phyloP scores from a whole-genome alignment of 2,888 invertebrate genomes.

The Spilarctia lutea region DNA sequence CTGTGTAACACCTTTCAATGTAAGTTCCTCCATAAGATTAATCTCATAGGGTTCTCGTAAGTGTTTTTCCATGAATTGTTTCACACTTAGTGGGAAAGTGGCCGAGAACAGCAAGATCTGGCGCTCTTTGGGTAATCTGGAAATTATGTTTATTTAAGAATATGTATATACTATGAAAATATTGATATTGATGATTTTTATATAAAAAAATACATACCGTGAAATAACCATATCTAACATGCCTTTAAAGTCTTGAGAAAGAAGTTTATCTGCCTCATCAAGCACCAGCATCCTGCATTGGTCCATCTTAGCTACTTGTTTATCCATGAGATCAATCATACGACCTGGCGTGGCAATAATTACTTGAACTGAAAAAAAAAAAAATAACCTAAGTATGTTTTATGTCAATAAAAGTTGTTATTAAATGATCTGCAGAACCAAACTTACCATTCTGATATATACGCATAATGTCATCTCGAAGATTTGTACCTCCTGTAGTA shows the following conservation, averaged over 20 bases:
- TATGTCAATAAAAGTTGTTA: background rate
- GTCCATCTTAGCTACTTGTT: conserved; percentile 97
- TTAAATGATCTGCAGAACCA: background rate
- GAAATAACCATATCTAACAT: conserved; percentile 99
- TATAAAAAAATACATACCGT: conserved; percentile 60
- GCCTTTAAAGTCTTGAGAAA: conserved; percentile 99
- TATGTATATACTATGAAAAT: background rate
- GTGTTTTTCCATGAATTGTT: conserved; percentile 99
- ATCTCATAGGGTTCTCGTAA: conserved; percentile 99
- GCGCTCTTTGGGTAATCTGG: conserved; percentile 95
- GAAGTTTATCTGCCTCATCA: conserved; percentile 99
- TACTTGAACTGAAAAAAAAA: conserved; percentile 92
- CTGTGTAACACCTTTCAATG: conserved; percentile 99
- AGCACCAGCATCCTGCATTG: conserved; percentile 98
- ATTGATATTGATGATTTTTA: background rate
- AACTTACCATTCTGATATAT: conserved; percentile 97
- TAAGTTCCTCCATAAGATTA: conserved; percentile 99
- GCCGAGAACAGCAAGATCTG: conserved; percentile 99
- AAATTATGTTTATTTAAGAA: conserved; percentile 38
- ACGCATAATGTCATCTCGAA: conserved; percentile 99
- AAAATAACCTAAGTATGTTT: background rate
- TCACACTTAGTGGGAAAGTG: conserved; percentile 99
- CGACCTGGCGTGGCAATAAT: conserved; percentile 99
- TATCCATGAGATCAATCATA: conserved; percentile 99
- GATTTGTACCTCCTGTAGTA: conserved; percentile 99